Base-by-base conservation (phyloP, 2,113 vertebrate species). In the Chrysemys picta region DNA sequence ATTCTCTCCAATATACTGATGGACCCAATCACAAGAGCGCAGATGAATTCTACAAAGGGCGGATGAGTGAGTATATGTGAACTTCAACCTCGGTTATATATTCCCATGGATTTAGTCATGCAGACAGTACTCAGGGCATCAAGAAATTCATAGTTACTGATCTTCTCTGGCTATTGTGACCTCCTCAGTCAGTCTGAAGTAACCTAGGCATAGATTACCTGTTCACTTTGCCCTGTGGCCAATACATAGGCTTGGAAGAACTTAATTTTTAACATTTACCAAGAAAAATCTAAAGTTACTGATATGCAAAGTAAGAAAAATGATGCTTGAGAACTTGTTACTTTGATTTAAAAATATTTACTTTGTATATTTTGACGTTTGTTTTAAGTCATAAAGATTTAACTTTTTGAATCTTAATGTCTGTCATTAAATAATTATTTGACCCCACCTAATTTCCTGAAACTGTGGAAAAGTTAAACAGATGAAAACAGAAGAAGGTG, bases 201-300 rank as follows among this genome's bases (percentile, higher is more conserved):
- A 95, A 94, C 85, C 92, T 11, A 25, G 49, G 93, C 83, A 27
- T 3, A 86, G 94, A 84, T 84, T 93, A 97, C 80, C 89, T 87
- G 93, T 96, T 96, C 96, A 94, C 91, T 96, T 96, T 97, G 97
- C 95, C 92, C 93, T 94, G 91, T 81, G 91, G 92, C 94, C 96
- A 96, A 10, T 59, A 35, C 65, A 38, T 38, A 72, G 16, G 65
- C 4, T 72, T 69, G 65, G 35, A 38, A 38, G 35, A 69, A n/a
- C 17, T 72, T 22, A 9, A 72, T 22, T 72, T 72, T 72, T 45
- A 45, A 45, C 45, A 45, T 45, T 45, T 45, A 45, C 45, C 45
- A 45, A 45, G 45, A 45, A n/a, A n/a, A 14, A 69, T 10, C 38
- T 7, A 69, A 69, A 69, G 35, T 69, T 35, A 65, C 10, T 29